These are phyloP conservation scores for Peromyscus aztecus DNA, from an alignment of 2,797 vertebrate genomes.

Conservation along the genomic window DNA sequence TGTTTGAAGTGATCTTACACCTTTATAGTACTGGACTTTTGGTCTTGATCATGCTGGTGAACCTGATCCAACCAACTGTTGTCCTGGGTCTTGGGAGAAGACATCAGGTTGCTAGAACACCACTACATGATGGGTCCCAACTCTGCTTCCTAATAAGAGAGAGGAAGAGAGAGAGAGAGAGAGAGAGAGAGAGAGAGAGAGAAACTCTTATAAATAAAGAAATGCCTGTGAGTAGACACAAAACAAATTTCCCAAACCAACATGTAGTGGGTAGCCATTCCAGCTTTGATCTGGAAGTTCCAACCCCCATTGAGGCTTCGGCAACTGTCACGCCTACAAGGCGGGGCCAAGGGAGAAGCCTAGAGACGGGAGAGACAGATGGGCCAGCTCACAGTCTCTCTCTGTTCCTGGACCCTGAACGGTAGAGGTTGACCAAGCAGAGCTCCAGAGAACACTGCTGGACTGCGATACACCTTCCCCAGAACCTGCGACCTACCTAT, in stretches of 20 bases:
- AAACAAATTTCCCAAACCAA: background rate
- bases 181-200: background rate
- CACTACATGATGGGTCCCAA: background rate
- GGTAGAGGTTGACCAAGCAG: no score
- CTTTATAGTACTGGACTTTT: background rate
- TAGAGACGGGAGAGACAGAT: no score
- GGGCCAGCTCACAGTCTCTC: no score
- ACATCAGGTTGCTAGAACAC: background rate
- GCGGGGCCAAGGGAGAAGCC: no score
- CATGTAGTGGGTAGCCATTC: no score
- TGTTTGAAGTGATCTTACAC: background rate
- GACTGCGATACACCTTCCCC: no score
- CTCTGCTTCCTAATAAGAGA: background rate
- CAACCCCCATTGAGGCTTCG: no score
- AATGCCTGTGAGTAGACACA: background rate
- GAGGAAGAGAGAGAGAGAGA: background rate
- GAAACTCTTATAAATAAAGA: background rate
- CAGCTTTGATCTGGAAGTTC: no score
- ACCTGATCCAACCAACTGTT: background rate
- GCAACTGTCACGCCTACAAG: no score
- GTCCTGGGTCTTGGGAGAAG: background rate
- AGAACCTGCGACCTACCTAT: no score
- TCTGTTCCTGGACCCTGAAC: no score
- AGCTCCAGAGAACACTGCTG: no score
- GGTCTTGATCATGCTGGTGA: background rate